phyloP scores from a whole-genome alignment of 2,888 invertebrate species.

The Hypercompe scribonia region DNA sequence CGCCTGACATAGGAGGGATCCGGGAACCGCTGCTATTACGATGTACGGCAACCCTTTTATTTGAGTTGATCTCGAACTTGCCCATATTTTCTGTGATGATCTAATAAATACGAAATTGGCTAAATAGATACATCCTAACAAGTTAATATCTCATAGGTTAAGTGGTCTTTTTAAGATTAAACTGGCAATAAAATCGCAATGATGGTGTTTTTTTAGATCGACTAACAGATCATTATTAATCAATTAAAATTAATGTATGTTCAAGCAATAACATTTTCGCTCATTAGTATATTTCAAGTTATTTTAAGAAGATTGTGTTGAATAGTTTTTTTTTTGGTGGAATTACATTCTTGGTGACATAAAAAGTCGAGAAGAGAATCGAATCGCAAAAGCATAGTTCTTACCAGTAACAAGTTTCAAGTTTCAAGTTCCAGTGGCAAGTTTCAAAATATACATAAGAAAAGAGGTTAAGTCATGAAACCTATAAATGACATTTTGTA shows the following conservation, averaged over 20 bases:
- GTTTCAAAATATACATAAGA: too few relatives aligned
- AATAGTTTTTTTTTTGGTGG: not conserved
- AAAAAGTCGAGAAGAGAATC: too few relatives aligned
- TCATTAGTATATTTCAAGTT: not conserved
- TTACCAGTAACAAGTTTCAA: too few relatives aligned
- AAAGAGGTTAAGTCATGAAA: too few relatives aligned
- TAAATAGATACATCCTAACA: not conserved
- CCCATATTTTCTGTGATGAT: not conserved
- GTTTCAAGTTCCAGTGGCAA: too few relatives aligned
- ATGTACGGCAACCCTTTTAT: not conserved
- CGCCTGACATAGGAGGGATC: too few relatives aligned
- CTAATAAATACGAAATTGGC: not conserved
- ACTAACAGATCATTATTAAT: not conserved
- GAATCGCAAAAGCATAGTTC: too few relatives aligned
- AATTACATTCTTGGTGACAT: not conserved
- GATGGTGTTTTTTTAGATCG: not conserved
- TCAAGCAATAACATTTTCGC: not conserved
- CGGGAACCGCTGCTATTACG: too few relatives aligned
- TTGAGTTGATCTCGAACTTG: not conserved
- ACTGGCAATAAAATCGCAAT: not conserved
- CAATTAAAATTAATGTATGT: not conserved
- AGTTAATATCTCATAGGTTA: not conserved
- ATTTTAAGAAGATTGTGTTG: not conserved
- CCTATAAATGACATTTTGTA: too few relatives aligned
- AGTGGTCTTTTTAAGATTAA: not conserved